phyloP scores from a whole-genome alignment of 1,140 invertebrate genomes.

The Sitophilus oryzae region DNA sequence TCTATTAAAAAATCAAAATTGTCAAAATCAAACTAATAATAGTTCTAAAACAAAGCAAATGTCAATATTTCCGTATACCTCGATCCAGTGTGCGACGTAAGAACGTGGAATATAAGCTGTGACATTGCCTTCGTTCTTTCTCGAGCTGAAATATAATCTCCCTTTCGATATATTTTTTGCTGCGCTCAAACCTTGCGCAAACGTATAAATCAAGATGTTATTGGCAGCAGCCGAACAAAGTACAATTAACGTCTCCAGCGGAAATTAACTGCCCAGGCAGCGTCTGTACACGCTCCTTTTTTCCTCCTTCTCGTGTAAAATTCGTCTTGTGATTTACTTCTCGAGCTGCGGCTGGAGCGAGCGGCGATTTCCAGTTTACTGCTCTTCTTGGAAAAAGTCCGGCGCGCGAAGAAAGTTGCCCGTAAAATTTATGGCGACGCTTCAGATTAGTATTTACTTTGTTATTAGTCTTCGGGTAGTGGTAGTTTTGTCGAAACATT shows the following conservation, averaged over 20 bases:
- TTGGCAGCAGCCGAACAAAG: background rate
- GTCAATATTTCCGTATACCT: too few species aligned
- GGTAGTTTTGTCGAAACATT: too few species aligned
- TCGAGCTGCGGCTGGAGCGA: background rate
- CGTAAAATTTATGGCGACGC: background rate
- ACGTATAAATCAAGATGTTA: background rate
- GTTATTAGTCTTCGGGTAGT: too few species aligned
- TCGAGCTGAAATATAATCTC: background rate
- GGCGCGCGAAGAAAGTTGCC: background rate
- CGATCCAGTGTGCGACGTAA: too few species aligned
- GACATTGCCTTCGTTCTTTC: background rate
- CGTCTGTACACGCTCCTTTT: background rate
- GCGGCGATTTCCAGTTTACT: background rate
- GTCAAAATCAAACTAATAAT: too few species aligned
- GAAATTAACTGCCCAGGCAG: background rate
- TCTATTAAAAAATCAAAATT: too few species aligned
- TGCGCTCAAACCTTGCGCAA: background rate
- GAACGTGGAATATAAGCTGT: too few species aligned
- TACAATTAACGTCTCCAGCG: background rate
- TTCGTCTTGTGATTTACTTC: background rate
- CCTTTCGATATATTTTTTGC: background rate
- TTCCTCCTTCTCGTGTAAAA: too few species aligned
- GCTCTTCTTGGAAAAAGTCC: background rate
- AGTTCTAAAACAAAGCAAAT: too few species aligned
- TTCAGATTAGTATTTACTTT: background rate